Conservation (phyloP, 37 sponge, comb jelly and placozoan species). For the Halisarca cf. caerulea region DNA sequence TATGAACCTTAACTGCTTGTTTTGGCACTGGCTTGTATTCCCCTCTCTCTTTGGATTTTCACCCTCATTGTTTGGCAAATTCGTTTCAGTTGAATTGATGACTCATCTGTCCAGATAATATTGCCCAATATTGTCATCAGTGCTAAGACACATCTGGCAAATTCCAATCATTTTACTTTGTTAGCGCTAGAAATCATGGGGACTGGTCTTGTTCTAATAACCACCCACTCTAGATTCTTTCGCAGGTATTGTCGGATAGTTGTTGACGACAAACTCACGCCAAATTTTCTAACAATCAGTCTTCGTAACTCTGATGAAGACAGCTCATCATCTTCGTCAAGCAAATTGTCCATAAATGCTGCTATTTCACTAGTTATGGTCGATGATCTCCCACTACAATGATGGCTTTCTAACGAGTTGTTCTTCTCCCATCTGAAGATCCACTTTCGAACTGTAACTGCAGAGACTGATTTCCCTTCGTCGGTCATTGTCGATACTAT, state of each 20-base stretch:
- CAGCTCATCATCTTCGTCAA: neutral
- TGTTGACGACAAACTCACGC: neutral
- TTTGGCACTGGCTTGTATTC: slow-evolving; percentile 2
- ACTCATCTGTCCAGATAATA: slow-evolving; percentile 4
- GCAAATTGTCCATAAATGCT: neutral
- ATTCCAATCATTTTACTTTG: slow-evolving; percentile 2
- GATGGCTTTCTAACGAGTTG: neutral
- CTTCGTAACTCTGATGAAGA: neutral
- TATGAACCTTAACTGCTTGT: neutral
- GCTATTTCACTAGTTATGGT: slow-evolving; percentile 1
- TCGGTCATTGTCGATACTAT: neutral
- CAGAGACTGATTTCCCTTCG: neutral
- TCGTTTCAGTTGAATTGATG: slow-evolving; percentile 9
- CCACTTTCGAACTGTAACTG: slow-evolving; percentile 5
- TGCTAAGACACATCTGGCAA: neutral
- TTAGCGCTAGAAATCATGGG: neutral
- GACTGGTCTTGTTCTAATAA: slow-evolving; percentile 1
- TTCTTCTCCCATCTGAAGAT: neutral
- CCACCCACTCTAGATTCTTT: neutral
- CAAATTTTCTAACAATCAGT: neutral
- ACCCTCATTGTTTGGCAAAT: slow-evolving; percentile 1
- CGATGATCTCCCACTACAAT: neutral
- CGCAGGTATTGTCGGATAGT: slow-evolving; percentile 5
- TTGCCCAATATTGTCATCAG: neutral
- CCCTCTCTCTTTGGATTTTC: neutral